phyloP scores from a whole-genome alignment of 2,888 invertebrate species.

The Oscheius sp. region DNA sequence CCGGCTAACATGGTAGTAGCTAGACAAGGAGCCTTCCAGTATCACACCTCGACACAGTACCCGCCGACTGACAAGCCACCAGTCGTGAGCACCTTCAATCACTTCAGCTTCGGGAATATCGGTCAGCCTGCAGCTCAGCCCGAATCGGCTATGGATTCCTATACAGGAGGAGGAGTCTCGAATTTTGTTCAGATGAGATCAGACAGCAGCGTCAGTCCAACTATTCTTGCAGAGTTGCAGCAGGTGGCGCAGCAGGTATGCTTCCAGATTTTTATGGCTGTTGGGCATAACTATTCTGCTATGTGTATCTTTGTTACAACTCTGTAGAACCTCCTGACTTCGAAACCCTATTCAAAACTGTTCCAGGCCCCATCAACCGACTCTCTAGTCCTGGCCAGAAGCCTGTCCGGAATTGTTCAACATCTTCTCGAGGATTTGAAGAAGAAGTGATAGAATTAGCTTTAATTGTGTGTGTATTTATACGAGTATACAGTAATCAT shows the following conservation, averaged over 20 bases:
- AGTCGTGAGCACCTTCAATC: conserved; percentile 45
- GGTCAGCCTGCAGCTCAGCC: neutral
- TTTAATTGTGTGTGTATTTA: conserved; percentile 22
- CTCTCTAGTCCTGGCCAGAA: conserved; percentile 41
- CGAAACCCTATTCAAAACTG: neutral
- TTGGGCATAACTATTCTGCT: too few relatives aligned
- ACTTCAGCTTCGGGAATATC: conserved; percentile 55
- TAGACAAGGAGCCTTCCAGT: conserved; percentile 39
- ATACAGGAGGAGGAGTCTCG: neutral
- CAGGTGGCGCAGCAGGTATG: conserved; percentile 9
- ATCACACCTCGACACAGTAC: conserved; percentile 51
- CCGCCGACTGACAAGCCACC: conserved; percentile 44
- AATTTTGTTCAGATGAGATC: neutral
- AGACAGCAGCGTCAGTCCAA: neutral
- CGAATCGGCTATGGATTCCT: neutral
- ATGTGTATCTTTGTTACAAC: too few relatives aligned
- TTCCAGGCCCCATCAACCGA: conserved; percentile 45
- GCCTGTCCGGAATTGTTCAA: conserved; percentile 43
- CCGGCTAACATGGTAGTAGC: conserved; percentile 32
- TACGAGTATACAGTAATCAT: neutral
- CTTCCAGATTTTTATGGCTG: too few relatives aligned
- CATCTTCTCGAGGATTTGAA: conserved; percentile 35
- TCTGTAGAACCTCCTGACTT: too few relatives aligned
- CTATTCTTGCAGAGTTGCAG: conserved; percentile 4
- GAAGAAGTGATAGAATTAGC: neutral